Evolutionary conservation across 2,113 vertebrate species (phyloP), one percentile per base, ranked within the genome.

Genomic region (Callipepla squamata): DNA sequence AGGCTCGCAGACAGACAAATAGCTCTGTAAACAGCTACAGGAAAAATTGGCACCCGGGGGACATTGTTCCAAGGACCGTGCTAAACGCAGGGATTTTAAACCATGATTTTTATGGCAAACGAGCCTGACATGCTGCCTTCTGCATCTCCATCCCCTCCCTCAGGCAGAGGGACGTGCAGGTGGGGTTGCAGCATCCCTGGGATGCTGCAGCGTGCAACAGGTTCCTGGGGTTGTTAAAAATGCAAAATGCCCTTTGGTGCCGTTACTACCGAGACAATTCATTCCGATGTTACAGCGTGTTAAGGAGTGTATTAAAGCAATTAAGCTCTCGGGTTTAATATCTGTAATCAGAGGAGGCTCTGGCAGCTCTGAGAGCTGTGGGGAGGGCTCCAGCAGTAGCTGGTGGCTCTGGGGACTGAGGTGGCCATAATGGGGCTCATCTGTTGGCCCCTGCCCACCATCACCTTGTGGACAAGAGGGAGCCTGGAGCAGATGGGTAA

Each of bases 101-200:
- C 40, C 45, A 72, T 38, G 42, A 17, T 66, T 88, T 83, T 59
- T 38, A 28, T 5, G 13, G 68, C 67, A 40, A 80, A 73, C 44
- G 42, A 83, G 40, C 1, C 1, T 3, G 0, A 8, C 0, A 0
- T 3, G n/a, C 57, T 22, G n/a, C n/a, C n/a, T 63, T 28, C 36
- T 40, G 61, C 38, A 63, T 63, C 82, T 51, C 86, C 22, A n/a
- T 79, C 73, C 5, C 30, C 50, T 85, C 59, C 73, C 0, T 0
- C 5, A 40, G 45, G n/a, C 48, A 38, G 40, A 85, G 32, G 26
- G 40, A 50, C 68, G 67, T 63, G 55, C 44, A 0, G 6, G 55
- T 57, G 75, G 67, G 85, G 68, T n/a, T 30, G 62, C 87, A 76
- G 66, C 48, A 30, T 4, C 48, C 36, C n/a, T 8, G 57, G 57